Percentiles rank a stretch among this genome's conserved stretches.
These are phyloP conservation scores for Eptesicus fuscus DNA, from an alignment of 2,113 vertebrate species.

Conservation along the genomic window DNA sequence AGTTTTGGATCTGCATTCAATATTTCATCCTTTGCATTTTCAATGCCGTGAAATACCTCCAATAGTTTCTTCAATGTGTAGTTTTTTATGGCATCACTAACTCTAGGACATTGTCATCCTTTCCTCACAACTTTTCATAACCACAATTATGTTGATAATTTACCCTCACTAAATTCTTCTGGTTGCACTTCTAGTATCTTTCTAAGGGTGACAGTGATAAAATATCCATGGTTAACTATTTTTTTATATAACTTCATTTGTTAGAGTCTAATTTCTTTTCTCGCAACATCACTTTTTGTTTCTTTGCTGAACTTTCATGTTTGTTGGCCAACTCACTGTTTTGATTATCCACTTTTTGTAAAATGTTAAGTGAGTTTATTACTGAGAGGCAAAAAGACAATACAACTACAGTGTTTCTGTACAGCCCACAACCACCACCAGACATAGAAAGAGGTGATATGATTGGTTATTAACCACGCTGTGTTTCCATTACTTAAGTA, in stretches of 20 bases:
- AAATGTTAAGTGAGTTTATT: neutral
- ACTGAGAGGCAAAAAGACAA: neutral
- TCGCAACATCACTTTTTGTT: neutral
- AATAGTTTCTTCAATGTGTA: neutral
- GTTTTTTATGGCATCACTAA: neutral
- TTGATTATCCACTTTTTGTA: neutral
- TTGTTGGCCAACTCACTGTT: neutral
- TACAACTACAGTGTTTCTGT: neutral
- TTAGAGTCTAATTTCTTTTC: neutral
- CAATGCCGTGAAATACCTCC: neutral
- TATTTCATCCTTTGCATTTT: neutral
- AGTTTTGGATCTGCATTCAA: neutral
- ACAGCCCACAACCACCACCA: neutral
- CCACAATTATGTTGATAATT: neutral
- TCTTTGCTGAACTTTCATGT: neutral
- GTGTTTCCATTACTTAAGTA: neutral
- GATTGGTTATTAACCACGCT: neutral
- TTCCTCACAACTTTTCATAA: neutral
- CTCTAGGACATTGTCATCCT: neutral
- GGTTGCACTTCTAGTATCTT: neutral
- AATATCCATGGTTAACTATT: neutral
- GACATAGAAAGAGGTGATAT: neutral
- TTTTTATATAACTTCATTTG: constrained; percentile 1
- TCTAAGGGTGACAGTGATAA: neutral
- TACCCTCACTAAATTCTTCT: neutral